These are phyloP conservation scores for Vannuccia rotundouncinata DNA, from an alignment of 2,888 invertebrate species.

Conservation along the genomic window DNA sequence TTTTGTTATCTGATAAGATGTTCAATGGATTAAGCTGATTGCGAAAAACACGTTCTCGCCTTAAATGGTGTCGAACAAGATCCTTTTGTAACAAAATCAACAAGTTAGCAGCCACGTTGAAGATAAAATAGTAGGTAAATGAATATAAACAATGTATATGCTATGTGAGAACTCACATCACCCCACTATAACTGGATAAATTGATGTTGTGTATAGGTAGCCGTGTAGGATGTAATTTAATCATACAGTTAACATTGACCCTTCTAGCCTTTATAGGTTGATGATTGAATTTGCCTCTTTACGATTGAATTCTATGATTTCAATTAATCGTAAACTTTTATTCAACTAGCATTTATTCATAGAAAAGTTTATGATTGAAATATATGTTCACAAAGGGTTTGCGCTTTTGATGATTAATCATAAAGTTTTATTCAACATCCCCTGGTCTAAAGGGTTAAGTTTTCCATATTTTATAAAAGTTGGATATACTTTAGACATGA, in stretches of 20 bases:
- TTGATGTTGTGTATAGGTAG: neutral
- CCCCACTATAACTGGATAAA: neutral
- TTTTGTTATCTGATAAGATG: neutral
- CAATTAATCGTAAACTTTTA: neutral
- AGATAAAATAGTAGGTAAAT: neutral
- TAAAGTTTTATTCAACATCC: conserved; percentile 14
- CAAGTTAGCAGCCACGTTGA: neutral
- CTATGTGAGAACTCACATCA: neutral
- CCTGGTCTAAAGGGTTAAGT: no score
- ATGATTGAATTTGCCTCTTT: neutral
- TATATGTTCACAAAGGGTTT: neutral
- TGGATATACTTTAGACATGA: no score
- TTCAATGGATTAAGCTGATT: neutral
- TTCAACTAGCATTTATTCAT: conserved; percentile 10
- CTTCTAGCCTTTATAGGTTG: neutral
- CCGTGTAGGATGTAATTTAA: neutral
- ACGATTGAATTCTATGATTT: conserved; percentile 1
- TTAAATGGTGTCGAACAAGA: conserved; percentile 1
- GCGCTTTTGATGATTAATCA: neutral
- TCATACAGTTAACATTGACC: neutral
- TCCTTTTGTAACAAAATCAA: neutral
- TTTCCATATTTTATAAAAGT: no score
- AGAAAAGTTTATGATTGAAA: neutral
- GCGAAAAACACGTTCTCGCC: conserved; percentile 2
- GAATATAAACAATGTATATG: neutral